These are phyloP conservation scores for Carettochelys insculpta DNA, from an alignment of 2,113 vertebrate genomes.

Conservation along the genomic window DNA sequence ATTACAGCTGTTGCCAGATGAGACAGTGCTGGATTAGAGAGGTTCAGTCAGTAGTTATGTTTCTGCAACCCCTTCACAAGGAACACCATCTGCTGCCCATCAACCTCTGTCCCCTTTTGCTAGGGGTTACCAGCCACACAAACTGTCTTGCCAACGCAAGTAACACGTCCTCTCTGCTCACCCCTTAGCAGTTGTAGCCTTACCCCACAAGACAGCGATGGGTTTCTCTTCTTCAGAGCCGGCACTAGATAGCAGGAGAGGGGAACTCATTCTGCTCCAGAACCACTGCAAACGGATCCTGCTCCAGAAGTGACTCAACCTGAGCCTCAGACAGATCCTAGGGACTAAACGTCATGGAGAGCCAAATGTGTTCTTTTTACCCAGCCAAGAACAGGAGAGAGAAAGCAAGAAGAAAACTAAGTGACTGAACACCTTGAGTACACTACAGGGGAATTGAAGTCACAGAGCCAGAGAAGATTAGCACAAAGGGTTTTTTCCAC, in stretches of 20 bases:
- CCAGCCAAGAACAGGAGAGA: neutral
- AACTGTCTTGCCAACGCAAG: neutral
- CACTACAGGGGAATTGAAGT: neutral
- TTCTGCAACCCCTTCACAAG: neutral
- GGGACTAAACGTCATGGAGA: fast-evolving
- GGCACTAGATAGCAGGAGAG: fast-evolving
- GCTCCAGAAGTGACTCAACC: no score
- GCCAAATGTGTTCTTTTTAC: fast-evolving
- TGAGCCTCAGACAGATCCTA: neutral
- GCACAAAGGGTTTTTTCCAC: neutral
- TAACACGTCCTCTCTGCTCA: neutral
- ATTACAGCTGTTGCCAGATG: no score
- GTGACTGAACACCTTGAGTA: neutral
- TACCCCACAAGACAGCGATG: constrained; percentile 20
- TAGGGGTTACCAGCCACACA: neutral
- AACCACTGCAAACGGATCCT: no score
- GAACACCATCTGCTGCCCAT: neutral
- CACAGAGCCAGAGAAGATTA: neutral
- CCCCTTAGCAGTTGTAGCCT: fast-evolving
- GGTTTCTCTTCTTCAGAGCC: neutral
- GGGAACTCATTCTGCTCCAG: neutral
- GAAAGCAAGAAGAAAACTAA: fast-evolving
- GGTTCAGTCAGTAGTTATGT: no score
- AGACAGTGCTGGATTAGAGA: no score
- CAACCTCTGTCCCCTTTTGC: neutral